Evolutionary conservation across 2,113 vertebrate genomes (phyloP), one percentile per base, ranked within the genome.

Genomic region (Macquaria ambigua): DNA sequence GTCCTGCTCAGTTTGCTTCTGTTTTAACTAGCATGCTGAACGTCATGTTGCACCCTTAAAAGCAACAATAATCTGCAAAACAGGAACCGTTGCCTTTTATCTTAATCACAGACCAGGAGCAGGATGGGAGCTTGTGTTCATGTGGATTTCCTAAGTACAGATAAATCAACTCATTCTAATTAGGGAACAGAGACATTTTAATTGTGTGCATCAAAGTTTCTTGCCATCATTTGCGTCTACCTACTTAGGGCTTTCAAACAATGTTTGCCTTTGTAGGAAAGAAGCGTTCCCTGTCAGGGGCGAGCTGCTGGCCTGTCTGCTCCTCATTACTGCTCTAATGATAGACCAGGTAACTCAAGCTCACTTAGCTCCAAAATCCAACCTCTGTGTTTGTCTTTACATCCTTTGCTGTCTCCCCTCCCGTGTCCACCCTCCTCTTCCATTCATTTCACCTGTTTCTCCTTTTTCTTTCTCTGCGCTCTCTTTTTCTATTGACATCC

Each of bases 321-420:
- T 67, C 28, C 81, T 86, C 62, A 87, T 85, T 77, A 79, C 34
- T 12, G 39, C 53, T 31, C 72, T 75, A 84, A 86, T 90, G 81
- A 89, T 28, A 84, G 71, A 62, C 18, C 85, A 83, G 86, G 85
- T 77, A 77, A 39, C 67, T 82, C 23, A 61, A 77, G 55, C 37
- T 62, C 48, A 48, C 34, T 59, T 52, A 31, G 41, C 55, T 73
- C 53, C 39, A 5, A 63, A 72, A 69, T 78, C 48, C 39, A 48
- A 16, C 34, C n/a, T 58, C 59, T 28, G 14, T 43, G 31, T 61
- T 79, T 70, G 56, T 56, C 39, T 85, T 76, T 37, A 21, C 48
- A 55, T 56, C 14, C 18, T 41, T 34, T 15, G 1, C 41, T 21
- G 31, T 37, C 18, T 48, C 23, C 23, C 43, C 12, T 71, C 37